Evolutionary conservation across 2,888 invertebrate genomes (phyloP), one percentile per base, ranked within the genome.

Genomic region (Caenorhabditis macrosperma): DNA sequence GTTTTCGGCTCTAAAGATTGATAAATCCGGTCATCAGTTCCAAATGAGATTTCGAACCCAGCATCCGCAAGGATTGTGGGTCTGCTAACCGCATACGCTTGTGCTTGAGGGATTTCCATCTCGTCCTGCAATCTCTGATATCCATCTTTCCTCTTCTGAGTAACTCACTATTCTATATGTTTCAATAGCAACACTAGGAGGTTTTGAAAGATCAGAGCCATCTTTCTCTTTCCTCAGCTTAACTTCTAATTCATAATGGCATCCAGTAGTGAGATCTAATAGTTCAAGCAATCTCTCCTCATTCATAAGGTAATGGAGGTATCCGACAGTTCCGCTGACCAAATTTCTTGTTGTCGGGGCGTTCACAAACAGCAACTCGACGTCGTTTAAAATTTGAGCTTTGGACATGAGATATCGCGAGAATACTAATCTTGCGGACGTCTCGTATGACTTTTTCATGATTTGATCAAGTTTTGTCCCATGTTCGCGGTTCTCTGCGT

Each of bases 1-100:
- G 82, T 82, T 59, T 78, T 81, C 10, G 86, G 84, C 46, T 84
- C 82, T 48, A 81, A 17, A n/a, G 82, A 82, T 9, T 81, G 82
- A 66, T 82, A 83, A 26, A 83, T 79, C 12, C 84, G 54, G 38
- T 86, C 84, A 67, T 86, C 86, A 1, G 82, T 83, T 10, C 83
- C 86, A 38, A 78, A 86, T 15, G 82, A 52, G 12, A 86, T 86
- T 71, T 86, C 86, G 64, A 86, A 86, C n/a, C 84, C 86, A 20
- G 86, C 82, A 71, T 86, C 86, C 0, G 84, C 86, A 24, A 86
- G 66, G 33, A 85, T 79, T 12, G 86, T 85, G 4, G 82, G 78
- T 30, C 82, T 76, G 59, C 83, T 71, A 15, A 82, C 54, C 22
- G 68, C 48, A 38, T 74, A 69, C 5, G 74, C 61, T 41, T 72